Base-by-base conservation (phyloP, 53 echinoderm and acorn worm genomes). In the Echinarachnius parma region DNA sequence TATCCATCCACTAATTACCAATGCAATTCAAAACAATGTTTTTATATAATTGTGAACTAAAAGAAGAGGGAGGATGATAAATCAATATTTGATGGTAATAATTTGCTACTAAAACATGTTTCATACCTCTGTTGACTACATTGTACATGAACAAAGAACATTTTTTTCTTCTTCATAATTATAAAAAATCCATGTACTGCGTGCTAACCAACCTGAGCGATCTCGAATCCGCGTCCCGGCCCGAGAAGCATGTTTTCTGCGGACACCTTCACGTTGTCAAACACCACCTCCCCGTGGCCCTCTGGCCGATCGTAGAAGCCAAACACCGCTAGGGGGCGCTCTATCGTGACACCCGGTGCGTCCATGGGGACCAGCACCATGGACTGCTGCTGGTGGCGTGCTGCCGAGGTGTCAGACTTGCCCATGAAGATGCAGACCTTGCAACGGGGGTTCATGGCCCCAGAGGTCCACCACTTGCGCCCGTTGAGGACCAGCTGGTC, bases 391-490 rank as follows among this genome's bases (percentile, higher is more conserved):
- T 60, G 64, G 75, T 95, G 91, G 34, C 60, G 78, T 49, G 78
- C 59, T 9, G 82, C 85, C 30, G 57, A 27, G 34, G 82, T 45
- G 76, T 95, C 91, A 0, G 96, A 91, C 83, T 95, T 95, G 13
- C 96, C 96, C 96, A 95, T 95, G 85, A 95, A 95, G 81, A 95
- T 95, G 77, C 90, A 91, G 25, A 95, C 31, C 53, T 87, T 81
- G 49, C 96, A 95, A 46, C 82, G 84, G 3, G 96, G 87, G 28
- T 95, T 82, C 69, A 87, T 76, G 21, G 87, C 96, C 4, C 96
- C 96, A 9, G 96, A 95, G 18, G 88, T 95, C 96, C 96, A 95
- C 96, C 96, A 95, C 61, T 95, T 95, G 29, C 66, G 87, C 4
- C 96, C 96, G 10, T 91, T 85, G 32, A 95, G 64, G 22, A 95